Evolutionary conservation across 2,113 vertebrate genomes (phyloP).

Genomic region (Calyptomena viridis): DNA sequence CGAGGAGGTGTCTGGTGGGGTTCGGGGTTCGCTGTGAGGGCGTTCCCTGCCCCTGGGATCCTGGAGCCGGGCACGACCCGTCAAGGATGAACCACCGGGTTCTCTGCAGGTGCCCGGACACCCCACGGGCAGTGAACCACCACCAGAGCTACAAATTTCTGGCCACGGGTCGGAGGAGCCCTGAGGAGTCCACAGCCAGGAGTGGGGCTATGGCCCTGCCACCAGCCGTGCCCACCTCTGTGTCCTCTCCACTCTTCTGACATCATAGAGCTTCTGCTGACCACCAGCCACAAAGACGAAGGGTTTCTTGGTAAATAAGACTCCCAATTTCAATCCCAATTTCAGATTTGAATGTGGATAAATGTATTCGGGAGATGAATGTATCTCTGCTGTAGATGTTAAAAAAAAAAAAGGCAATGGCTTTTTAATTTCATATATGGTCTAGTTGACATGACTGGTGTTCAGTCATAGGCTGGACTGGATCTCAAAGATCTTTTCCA

Average conservation of each 20-base stretch:
- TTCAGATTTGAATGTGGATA: not conserved
- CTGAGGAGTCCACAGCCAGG: not conserved
- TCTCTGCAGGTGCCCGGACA: fast-evolving
- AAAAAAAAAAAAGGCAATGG: fast-evolving
- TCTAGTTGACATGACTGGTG: too few relatives aligned
- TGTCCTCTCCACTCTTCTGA: too few relatives aligned
- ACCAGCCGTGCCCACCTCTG: fast-evolving
- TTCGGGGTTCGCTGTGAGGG: too few relatives aligned
- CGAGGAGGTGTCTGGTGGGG: too few relatives aligned
- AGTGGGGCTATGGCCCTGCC: not conserved
- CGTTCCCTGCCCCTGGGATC: fast-evolving
- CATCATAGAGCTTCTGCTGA: not conserved
- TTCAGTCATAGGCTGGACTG: too few relatives aligned
- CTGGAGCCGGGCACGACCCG: not conserved
- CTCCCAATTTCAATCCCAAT: fast-evolving
- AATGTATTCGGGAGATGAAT: not conserved
- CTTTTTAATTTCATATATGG: not conserved
- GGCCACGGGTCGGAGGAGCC: fast-evolving
- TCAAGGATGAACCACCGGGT: fast-evolving
- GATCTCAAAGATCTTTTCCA: too few relatives aligned
- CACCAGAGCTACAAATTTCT: fast-evolving
- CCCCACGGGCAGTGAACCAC: not conserved
- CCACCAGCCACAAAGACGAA: fast-evolving
- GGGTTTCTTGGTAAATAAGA: not conserved
- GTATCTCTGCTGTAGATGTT: not conserved